Evolutionary conservation across 2,113 vertebrate species (phyloP).

Genomic region (Chionodraco myersi): DNA sequence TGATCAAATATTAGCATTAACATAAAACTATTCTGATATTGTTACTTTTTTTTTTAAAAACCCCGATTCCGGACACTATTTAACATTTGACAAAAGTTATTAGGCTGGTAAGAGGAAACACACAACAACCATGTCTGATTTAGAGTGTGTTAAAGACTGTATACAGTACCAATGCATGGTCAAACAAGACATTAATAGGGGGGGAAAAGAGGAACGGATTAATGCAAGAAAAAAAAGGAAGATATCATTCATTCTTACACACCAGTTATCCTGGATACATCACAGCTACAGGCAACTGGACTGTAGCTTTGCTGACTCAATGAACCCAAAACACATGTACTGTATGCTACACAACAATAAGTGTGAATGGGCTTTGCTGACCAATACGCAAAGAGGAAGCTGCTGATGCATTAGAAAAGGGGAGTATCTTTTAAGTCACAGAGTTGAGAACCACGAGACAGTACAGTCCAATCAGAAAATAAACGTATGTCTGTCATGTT

Average conservation of each 20-base stretch:
- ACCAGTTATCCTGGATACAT: slow-evolving; percentile 6
- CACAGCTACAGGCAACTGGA: slow-evolving; percentile 1
- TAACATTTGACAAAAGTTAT: too few species aligned
- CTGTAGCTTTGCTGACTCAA: slow-evolving; percentile 31
- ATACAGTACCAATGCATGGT: background rate
- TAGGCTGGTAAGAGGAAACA: background rate
- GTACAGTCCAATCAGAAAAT: background rate
- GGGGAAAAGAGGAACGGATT: slow-evolving; percentile 17
- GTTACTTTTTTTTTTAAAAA: too few species aligned
- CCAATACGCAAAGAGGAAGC: slow-evolving; percentile 48
- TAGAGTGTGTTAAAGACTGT: too few species aligned
- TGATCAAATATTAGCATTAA: background rate
- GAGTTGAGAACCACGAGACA: slow-evolving; percentile 14
- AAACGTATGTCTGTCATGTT: background rate
- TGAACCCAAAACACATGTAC: slow-evolving; percentile 4
- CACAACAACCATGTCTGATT: background rate
- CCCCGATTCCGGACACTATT: too few species aligned
- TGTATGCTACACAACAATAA: background rate
- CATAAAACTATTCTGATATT: background rate
- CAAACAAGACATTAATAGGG: background rate
- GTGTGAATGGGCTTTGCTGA: slow-evolving; percentile 58
- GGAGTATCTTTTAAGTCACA: slow-evolving; percentile 20
- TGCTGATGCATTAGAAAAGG: slow-evolving; percentile 53
- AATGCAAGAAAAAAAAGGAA: background rate
- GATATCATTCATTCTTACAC: background rate